Percentiles rank a stretch among this genome's conserved stretches.
Evolutionary conservation across 92 coral and sea anemone genomes (phyloP).

Genomic region (Diadumene lineata): DNA sequence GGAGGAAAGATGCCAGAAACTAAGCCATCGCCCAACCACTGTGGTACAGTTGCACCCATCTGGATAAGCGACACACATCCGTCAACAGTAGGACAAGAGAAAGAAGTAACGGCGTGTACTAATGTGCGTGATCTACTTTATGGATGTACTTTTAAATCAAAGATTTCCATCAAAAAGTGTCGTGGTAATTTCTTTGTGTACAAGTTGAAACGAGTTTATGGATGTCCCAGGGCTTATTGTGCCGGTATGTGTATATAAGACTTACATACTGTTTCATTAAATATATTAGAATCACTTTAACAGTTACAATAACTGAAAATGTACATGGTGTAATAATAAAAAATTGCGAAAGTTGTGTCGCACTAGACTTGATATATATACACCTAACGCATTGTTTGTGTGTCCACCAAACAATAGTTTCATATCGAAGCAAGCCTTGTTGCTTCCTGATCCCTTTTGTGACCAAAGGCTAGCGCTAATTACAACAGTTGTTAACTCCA

Average conservation of each 20-base stretch:
- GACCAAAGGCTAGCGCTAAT: no score
- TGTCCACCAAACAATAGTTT: no score
- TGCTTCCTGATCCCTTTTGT: no score
- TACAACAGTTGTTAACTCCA: no score
- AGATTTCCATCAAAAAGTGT: slow-evolving; percentile 34
- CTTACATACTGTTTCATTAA: no score
- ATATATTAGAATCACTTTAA: no score
- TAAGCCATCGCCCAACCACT: slow-evolving; percentile 4
- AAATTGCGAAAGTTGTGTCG: no score
- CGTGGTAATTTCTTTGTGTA: slow-evolving; percentile 28
- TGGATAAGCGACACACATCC: slow-evolving; percentile 40
- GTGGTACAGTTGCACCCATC: slow-evolving; percentile 48
- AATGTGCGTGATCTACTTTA: background rate
- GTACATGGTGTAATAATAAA: no score
- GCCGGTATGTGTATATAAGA: slow-evolving; percentile 29
- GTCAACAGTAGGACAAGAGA: slow-evolving; percentile 15
- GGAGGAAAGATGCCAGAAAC: slow-evolving; percentile 45
- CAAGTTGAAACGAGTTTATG: slow-evolving; percentile 18
- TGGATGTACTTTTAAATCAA: slow-evolving; percentile 9
- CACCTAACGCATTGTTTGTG: no score
- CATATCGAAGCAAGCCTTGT: no score
- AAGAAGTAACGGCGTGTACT: slow-evolving; percentile 30
- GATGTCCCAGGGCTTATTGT: slow-evolving; percentile 46
- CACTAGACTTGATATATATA: no score
- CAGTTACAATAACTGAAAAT: no score